Percentiles rank a stretch among this genome's conserved stretches.
phyloP scores from a whole-genome alignment of 1,140 invertebrate species.

The Zaprionus kolodkinae region DNA sequence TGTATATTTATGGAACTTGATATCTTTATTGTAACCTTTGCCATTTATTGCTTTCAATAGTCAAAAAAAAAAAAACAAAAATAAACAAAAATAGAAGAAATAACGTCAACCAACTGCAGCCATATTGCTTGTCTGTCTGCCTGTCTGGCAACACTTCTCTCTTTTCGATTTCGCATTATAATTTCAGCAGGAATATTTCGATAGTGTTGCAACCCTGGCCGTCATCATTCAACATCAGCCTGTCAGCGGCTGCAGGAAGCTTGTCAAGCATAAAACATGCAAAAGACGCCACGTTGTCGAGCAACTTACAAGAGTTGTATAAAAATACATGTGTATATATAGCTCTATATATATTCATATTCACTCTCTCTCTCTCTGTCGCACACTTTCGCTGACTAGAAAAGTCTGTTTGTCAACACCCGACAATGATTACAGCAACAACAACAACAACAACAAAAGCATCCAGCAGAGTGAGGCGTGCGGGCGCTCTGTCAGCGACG shows the following conservation, averaged over 20 bases:
- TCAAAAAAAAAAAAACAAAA: neutral
- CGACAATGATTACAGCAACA: slow-evolving; percentile 22
- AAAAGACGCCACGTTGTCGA: slow-evolving; percentile 11
- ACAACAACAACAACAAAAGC: slow-evolving; percentile 17
- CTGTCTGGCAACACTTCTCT: neutral
- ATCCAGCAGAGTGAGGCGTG: slow-evolving; percentile 2
- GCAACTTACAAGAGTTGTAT: slow-evolving; percentile 35
- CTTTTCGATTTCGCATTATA: slow-evolving; percentile 3
- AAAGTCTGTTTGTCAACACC: slow-evolving; percentile 60
- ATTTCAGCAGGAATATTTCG: neutral
- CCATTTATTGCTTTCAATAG: neutral
- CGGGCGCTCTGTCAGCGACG: slow-evolving; percentile 25
- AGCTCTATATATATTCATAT: neutral
- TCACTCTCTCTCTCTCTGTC: too few species aligned
- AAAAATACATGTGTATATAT: neutral
- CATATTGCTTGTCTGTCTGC: neutral
- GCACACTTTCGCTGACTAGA: slow-evolving; percentile 11
- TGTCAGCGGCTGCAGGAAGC: slow-evolving; percentile 13
- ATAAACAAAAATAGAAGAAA: neutral
- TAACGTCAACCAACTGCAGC: neutral
- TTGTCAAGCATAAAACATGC: slow-evolving; percentile 30
- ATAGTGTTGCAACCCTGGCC: slow-evolving; percentile 31
- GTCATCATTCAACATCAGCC: slow-evolving; percentile 3
- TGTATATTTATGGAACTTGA: too few species aligned
- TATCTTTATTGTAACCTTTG: neutral